Percentiles rank a stretch among this genome's conserved stretches.
Evolutionary conservation across 1,140 invertebrate species (phyloP).

Genomic region (Sweltsa coloradensis): DNA sequence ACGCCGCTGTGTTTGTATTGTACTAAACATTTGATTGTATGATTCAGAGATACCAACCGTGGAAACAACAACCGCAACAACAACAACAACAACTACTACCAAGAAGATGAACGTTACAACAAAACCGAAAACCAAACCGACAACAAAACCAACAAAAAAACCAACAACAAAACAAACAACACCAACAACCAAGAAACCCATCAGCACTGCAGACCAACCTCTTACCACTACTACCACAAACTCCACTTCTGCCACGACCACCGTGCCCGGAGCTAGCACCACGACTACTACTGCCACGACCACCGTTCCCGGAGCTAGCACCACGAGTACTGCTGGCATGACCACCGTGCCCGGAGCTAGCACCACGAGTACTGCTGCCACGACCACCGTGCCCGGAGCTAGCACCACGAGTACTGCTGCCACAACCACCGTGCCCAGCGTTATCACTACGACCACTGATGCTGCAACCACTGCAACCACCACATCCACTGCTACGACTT

Average conservation of each 20-base stretch:
- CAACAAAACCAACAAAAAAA: neutral
- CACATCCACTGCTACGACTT: neutral
- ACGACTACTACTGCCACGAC: slow-evolving; percentile 2
- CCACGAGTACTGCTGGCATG: neutral
- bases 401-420: neutral
- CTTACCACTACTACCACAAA: neutral
- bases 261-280: neutral
- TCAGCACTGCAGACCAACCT: neutral
- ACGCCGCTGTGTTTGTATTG: too few species aligned
- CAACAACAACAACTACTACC: neutral
- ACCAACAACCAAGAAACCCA: neutral
- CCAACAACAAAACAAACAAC: neutral
- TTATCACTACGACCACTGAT: slow-evolving; percentile 1
- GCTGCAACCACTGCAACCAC: slow-evolving; percentile 1
- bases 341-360: neutral
- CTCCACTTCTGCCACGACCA: neutral
- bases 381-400: neutral
- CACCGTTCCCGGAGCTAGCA: neutral
- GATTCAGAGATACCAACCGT: neutral
- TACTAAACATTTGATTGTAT: too few species aligned
- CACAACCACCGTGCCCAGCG: neutral
- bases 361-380: slow-evolving; percentile 1
- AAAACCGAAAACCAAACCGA: neutral
- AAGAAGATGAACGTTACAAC: neutral
- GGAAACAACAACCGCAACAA: neutral